phyloP scores from a whole-genome alignment of 2,797 vertebrate genomes.

The Tokudaia tokunoshimensis region DNA sequence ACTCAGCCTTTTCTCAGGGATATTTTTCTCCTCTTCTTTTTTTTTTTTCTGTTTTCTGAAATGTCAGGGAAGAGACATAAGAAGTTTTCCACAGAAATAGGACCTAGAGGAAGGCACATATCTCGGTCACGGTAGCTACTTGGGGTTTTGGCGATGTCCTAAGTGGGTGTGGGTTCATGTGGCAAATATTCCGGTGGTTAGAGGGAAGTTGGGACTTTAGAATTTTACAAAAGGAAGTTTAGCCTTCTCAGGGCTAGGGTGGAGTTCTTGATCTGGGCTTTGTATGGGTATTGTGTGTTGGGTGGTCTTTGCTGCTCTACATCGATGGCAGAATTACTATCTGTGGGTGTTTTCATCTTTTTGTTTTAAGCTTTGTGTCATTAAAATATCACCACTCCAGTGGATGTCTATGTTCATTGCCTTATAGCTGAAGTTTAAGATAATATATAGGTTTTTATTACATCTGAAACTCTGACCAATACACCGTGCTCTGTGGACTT shows the following conservation, averaged over 20 bases:
- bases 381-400: conserved; percentile 59
- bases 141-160: conserved; percentile 52
- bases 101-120: conserved; percentile 6
- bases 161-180: conserved; percentile 32
- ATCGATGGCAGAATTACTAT: conserved; percentile 37
- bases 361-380: conserved; percentile 22
- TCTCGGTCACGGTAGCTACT: conserved; percentile 57
- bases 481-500: not conserved
- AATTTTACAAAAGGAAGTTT: conserved; percentile 61
- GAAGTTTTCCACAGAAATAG: conserved; percentile 58
- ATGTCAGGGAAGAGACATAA: conserved; percentile 62
- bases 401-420: conserved; percentile 54
- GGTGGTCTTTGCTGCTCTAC: not conserved
- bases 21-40: not conserved
- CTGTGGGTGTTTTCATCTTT: conserved; percentile 28
- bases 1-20: conserved; percentile 18
- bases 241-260: conserved; percentile 47
- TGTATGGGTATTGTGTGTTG: conserved; percentile 5
- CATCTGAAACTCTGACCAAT: conserved; percentile 54
- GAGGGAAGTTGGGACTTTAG: conserved; percentile 40
- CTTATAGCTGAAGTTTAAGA: conserved; percentile 60
- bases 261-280: conserved; percentile 63
- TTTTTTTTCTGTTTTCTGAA: conserved; percentile 17
- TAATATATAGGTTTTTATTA: conserved; percentile 41
- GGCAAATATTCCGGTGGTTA: conserved; percentile 53